phyloP scores from a whole-genome alignment of 2,113 vertebrate species.

The Cephalopholis sonnerati region DNA sequence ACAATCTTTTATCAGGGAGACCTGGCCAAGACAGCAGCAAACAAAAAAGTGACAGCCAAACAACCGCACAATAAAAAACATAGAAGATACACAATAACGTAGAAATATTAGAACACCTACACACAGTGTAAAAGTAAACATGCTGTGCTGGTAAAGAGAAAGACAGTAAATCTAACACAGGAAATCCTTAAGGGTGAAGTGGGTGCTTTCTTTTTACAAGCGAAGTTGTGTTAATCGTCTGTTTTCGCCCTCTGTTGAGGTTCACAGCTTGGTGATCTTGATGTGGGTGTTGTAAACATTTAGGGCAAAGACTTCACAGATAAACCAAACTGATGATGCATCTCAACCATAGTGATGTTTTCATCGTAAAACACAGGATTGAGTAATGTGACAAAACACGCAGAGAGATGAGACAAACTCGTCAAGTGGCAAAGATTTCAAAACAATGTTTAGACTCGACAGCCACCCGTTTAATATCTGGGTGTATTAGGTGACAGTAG shows the following conservation, averaged over 20 bases:
- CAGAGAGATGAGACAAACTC: background rate
- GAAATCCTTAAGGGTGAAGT: constrained; percentile 36
- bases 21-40: too few species aligned
- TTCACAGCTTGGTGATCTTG: background rate
- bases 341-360: background rate
- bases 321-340: background rate
- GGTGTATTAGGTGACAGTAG: background rate
- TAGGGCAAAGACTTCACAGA: background rate
- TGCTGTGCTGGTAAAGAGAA: background rate
- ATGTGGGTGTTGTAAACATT: background rate
- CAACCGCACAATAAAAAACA: too few species aligned
- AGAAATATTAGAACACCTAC: too few species aligned
- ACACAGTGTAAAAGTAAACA: background rate
- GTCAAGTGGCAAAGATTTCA: background rate
- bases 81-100: too few species aligned
- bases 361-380: background rate
- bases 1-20: too few species aligned
- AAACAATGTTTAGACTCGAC: background rate
- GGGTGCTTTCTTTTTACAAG: background rate
- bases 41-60: too few species aligned
- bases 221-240: background rate
- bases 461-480: background rate
- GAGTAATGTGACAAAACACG: background rate
- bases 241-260: background rate
- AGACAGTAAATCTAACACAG: constrained; percentile 38